A percentile compares a stretch with the other conserved stretches of the same genome.
Evolutionary conservation across 2,113 vertebrate species (phyloP).

Genomic region (Tragelaphus scriptus): DNA sequence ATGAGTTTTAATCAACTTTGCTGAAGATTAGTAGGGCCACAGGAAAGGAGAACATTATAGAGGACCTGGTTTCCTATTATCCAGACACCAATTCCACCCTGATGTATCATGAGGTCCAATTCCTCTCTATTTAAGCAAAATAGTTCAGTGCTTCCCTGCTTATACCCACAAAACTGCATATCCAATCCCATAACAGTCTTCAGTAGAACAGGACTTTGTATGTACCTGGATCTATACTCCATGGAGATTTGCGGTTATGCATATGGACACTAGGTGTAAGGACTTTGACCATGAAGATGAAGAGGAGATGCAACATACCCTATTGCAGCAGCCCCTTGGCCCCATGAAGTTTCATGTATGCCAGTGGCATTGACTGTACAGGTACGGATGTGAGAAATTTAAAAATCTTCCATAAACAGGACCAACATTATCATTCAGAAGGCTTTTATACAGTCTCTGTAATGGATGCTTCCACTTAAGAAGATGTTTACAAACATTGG

Average conservation of each 20-base stretch:
- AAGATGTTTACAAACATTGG: not conserved
- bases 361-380: not conserved
- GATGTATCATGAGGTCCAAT: not conserved
- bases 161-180: not conserved
- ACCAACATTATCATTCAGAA: not conserved
- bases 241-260: not conserved
- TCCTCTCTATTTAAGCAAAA: not conserved
- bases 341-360: not conserved
- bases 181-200: not conserved
- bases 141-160: not conserved
- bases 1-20: not conserved
- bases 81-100: not conserved
- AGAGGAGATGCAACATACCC: fast-evolving
- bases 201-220: not conserved
- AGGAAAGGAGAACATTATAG: not conserved
- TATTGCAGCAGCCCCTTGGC: not conserved
- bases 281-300: not conserved
- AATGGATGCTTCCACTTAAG: not conserved
- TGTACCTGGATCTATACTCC: not conserved
- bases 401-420: not conserved
- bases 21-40: not conserved
- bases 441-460: not conserved
- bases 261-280: not conserved
- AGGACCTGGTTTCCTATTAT: not conserved
- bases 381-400: not conserved